Evolutionary conservation across 2,113 vertebrate genomes (phyloP).

Genomic region (Oriolus oriolus): DNA sequence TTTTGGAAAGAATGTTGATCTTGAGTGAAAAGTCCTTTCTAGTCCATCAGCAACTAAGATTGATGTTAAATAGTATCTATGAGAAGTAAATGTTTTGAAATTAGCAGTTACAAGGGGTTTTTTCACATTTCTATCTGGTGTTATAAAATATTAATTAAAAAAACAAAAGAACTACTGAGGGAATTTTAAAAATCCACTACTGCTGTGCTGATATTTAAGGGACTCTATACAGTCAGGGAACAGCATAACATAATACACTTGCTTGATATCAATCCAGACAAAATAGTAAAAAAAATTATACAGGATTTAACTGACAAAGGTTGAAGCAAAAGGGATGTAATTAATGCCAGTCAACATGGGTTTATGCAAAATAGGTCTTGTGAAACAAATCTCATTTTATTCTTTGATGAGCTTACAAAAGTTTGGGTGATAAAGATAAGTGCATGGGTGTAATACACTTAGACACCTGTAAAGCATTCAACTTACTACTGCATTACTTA

Average conservation of each 20-base stretch:
- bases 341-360: conserved; percentile 38
- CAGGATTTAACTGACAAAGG: not conserved
- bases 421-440: conserved; percentile 9
- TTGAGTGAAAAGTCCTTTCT: not conserved
- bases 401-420: conserved; percentile 13
- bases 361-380: conserved; percentile 22
- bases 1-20: not conserved
- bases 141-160: not conserved
- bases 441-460: not conserved
- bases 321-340: not conserved
- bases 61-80: not conserved
- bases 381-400: conserved; percentile 44
- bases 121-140: not conserved
- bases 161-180: not conserved
- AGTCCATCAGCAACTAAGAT: not conserved
- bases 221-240: not conserved
- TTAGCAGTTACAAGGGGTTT: not conserved
- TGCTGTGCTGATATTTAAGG: not conserved
- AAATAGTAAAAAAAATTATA: not conserved
- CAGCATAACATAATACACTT: not conserved
- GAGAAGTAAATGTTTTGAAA: not conserved
- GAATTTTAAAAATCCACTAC: not conserved
- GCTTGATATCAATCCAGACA: not conserved
- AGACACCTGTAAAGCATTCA: not conserved
- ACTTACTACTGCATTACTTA: not conserved